phyloP scores from a whole-genome alignment of 2,797 vertebrate genomes.

The Carapus acus region DNA sequence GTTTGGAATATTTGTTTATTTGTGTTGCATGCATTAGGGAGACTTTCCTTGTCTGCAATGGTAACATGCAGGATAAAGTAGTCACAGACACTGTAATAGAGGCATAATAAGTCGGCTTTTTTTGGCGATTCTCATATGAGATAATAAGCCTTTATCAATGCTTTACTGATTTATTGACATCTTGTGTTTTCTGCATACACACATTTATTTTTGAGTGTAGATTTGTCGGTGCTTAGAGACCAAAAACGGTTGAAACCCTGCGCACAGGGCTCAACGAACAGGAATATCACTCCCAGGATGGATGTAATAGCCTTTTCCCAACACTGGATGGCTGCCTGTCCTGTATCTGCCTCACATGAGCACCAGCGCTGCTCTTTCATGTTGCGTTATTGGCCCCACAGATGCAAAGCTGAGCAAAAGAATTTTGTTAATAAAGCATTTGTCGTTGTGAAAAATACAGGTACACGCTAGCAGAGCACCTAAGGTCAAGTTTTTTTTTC shows the following conservation, averaged over 20 bases:
- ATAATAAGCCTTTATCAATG: conserved; percentile 35
- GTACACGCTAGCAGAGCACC: conserved; percentile 62
- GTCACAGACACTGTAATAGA: conserved; percentile 31
- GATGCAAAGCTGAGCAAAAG: conserved; percentile 58
- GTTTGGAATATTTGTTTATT: conserved; percentile 58
- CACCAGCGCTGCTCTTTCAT: conserved; percentile 22
- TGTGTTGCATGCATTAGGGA: conserved; percentile 49
- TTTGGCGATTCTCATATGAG: too few species aligned
- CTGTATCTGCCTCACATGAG: conserved; percentile 45
- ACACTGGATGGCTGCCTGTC: conserved; percentile 78
- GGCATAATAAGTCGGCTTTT: conserved; percentile 44
- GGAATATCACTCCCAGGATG: conserved; percentile 4
- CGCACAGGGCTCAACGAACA: conserved; percentile 23
- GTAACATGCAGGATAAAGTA: conserved; percentile 25
- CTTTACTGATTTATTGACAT: conserved; percentile 38
- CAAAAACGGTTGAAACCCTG: conserved; percentile 25
- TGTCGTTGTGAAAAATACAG: conserved; percentile 73
- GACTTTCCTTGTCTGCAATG: conserved; percentile 15
- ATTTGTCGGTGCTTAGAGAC: conserved; percentile 41
- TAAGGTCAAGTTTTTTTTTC: conserved; percentile 72
- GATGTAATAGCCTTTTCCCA: conserved; percentile 33
- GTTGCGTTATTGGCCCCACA: conserved; percentile 50
- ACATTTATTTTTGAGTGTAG: too few species aligned
- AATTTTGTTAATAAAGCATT: conserved; percentile 72
- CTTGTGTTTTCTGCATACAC: too few species aligned